Conservation (phyloP, 1,140 invertebrate species). For the Calliphora vicina region DNA sequence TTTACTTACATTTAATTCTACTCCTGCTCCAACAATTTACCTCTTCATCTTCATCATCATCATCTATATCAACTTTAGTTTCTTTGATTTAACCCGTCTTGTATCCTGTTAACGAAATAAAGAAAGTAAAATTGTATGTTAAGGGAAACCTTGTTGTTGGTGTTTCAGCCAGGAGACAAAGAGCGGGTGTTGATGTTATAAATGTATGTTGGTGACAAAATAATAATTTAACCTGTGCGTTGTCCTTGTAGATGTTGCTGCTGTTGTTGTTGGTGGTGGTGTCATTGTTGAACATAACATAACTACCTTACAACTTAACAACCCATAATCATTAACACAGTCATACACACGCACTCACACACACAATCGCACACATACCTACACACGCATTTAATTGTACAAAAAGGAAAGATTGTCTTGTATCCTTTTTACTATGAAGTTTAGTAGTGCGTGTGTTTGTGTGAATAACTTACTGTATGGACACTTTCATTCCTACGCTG, state of each 20-base stretch:
- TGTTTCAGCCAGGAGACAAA: not conserved
- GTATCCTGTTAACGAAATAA: not conserved
- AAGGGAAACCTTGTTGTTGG: too few relatives aligned
- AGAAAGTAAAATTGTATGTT: too few relatives aligned
- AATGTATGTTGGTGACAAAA: slow-evolving; percentile 25
- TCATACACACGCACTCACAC: not conserved
- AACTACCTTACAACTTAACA: slow-evolving; percentile 11
- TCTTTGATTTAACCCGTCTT: not conserved
- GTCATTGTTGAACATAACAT: not conserved
- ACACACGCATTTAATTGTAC: not conserved
- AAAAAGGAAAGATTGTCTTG: not conserved
- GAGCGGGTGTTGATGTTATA: not conserved
- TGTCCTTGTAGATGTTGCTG: not conserved
- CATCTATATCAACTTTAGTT: not conserved
- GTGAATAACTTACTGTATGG: slow-evolving; percentile 13
- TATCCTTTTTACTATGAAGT: not conserved
- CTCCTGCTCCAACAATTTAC: not conserved
- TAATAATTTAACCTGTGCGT: slow-evolving; percentile 25
- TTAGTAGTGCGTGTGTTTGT: too few relatives aligned
- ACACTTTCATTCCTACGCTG: not conserved
- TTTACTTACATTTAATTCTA: not conserved
- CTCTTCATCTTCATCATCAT: not conserved
- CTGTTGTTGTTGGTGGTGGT: not conserved
- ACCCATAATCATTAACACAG: slow-evolving; percentile 30
- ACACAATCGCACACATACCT: not conserved